Evolutionary conservation across 2,113 vertebrate genomes (phyloP).

Genomic region (Pavo muticus): DNA sequence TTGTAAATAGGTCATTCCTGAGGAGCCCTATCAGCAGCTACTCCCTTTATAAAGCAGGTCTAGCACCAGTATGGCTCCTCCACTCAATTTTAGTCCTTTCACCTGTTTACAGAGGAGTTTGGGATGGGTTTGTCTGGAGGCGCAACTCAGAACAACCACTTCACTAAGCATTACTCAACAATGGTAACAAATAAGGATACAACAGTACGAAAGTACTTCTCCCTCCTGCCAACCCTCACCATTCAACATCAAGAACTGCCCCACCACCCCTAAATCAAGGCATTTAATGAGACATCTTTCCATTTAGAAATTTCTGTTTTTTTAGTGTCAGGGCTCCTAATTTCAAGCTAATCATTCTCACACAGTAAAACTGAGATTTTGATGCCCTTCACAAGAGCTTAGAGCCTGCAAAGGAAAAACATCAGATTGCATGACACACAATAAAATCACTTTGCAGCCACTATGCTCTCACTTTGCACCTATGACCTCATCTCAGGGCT

Average conservation of each 20-base stretch:
- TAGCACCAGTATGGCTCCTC: neutral
- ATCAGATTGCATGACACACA: neutral
- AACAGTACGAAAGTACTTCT: neutral
- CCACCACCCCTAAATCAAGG: neutral
- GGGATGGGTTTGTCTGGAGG: neutral
- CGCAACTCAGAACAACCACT: neutral
- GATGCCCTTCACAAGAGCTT: neutral
- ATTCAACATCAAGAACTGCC: neutral
- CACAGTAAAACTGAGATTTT: neutral
- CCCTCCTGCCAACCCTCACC: neutral
- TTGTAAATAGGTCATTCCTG: neutral
- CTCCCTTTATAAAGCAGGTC: neutral
- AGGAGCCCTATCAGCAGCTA: neutral
- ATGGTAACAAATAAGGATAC: neutral
- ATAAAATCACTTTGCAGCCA: neutral
- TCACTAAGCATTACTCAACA: neutral
- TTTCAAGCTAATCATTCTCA: neutral
- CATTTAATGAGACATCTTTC: neutral
- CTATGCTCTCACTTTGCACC: neutral
- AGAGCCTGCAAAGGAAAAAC: neutral
- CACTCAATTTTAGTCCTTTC: neutral
- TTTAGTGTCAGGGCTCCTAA: neutral
- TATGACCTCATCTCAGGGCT: neutral
- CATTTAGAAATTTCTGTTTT: neutral
- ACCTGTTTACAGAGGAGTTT: neutral